A percentile compares a stretch with the other conserved stretches of the same genome.
These are phyloP conservation scores for Automeris io DNA, from an alignment of 2,888 invertebrate species.

Conservation along the genomic window DNA sequence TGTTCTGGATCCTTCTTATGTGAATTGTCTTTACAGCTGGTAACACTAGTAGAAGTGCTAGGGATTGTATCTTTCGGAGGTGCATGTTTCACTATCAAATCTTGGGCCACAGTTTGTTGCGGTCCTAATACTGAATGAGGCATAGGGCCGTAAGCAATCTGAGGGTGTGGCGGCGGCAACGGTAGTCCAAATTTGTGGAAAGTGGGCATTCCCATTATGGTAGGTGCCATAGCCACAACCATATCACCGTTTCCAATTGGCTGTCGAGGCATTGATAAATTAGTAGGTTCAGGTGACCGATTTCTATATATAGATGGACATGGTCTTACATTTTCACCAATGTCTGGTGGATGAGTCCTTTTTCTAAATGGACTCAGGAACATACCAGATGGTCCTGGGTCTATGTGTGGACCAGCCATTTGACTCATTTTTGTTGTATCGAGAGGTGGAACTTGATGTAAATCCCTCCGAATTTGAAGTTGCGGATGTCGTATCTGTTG, in stretches of 20 bases:
- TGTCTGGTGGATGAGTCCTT: constrained; percentile 74
- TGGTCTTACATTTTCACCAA: constrained; percentile 56
- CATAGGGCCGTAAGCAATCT: constrained; percentile 57
- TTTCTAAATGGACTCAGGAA: constrained; percentile 76
- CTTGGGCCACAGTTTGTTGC: constrained; percentile 72
- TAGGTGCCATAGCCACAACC: constrained; percentile 54
- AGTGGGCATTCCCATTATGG: constrained; percentile 62
- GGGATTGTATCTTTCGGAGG: constrained; percentile 64
- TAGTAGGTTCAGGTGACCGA: constrained; percentile 70
- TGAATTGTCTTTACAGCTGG: constrained; percentile 45
- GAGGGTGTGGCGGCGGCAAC: constrained; percentile 65
- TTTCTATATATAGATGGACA: constrained; percentile 59
- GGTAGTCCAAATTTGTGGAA: constrained; percentile 70
- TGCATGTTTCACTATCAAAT: constrained; percentile 72
- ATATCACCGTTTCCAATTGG: constrained; percentile 47
- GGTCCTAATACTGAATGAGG: constrained; percentile 59
- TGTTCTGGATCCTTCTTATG: constrained; percentile 45
- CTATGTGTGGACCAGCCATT: constrained; percentile 63
- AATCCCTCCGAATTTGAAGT: constrained; percentile 86
- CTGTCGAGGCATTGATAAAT: constrained; percentile 64
- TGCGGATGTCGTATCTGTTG: constrained; percentile 72
- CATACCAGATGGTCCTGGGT: constrained; percentile 60
- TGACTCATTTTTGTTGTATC: constrained; percentile 56
- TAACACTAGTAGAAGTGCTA: constrained; percentile 56
- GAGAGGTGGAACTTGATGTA: constrained; percentile 76